A percentile compares a stretch with the other conserved stretches of the same genome.
Conservation (phyloP, 1,140 invertebrate genomes). For the Tetranychus cinnabarinus region DNA sequence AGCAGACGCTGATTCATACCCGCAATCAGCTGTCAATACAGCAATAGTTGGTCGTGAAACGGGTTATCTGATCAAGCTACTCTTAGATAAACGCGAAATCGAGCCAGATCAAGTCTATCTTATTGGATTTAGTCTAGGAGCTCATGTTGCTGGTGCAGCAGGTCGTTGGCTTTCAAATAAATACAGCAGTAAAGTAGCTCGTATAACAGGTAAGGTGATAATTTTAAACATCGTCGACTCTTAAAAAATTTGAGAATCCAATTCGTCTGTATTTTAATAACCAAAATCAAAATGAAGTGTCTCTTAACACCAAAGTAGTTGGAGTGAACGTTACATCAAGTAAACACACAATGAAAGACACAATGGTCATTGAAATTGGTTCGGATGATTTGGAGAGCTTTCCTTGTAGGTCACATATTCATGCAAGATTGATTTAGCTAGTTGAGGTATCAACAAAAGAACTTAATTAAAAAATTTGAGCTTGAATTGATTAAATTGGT, state of each 20-base stretch:
- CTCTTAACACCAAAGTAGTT: conserved; percentile 19
- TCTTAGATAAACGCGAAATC: conserved; percentile 2
- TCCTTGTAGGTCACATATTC: too few species aligned
- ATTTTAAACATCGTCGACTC: neutral
- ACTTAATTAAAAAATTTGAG: too few species aligned
- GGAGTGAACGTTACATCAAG: too few species aligned
- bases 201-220: conserved; percentile 26
- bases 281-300: too few species aligned
- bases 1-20: conserved; percentile 17
- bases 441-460: too few species aligned
- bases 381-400: too few species aligned
- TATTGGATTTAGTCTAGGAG: conserved; percentile 34
- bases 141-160: conserved; percentile 33
- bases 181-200: conserved; percentile 15
- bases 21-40: conserved; percentile 20
- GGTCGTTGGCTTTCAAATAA: conserved; percentile 18
- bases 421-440: too few species aligned
- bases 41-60: conserved; percentile 19
- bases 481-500: too few species aligned
- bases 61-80: conserved; percentile 14
- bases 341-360: too few species aligned
- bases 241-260: neutral
- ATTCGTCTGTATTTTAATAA: neutral
- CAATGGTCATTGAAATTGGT: too few species aligned
- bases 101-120: conserved; percentile 23